These are phyloP conservation scores for Leptothorax acervorum DNA, from an alignment of 2,888 invertebrate genomes.

Conservation along the genomic window DNA sequence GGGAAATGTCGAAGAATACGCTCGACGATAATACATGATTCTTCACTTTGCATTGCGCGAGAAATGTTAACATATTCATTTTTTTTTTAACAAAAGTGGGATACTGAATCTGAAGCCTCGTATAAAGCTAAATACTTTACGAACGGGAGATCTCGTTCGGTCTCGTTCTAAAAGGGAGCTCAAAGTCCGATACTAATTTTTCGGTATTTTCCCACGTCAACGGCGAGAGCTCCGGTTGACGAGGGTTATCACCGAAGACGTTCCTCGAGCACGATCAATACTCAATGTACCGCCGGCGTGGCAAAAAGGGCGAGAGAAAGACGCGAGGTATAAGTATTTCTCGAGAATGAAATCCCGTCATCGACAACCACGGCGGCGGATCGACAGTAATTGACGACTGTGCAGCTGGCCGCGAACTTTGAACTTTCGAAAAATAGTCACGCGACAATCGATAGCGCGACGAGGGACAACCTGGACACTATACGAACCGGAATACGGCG, in stretches of 20 bases:
- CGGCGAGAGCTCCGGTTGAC: background rate
- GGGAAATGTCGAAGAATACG: background rate
- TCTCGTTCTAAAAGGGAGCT: background rate
- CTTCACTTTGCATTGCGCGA: background rate
- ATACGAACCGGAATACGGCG: background rate
- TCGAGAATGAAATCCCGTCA: conserved; percentile 12
- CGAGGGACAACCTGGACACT: background rate
- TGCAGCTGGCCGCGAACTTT: conserved; percentile 13
- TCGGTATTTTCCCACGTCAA: background rate
- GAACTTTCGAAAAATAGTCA: conserved; percentile 40
- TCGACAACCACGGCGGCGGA: conserved; percentile 2
- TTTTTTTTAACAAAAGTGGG: background rate
- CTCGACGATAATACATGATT: background rate
- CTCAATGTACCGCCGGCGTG: conserved; percentile 1
- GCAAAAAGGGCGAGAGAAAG: background rate
- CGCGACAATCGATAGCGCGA: conserved; percentile 31
- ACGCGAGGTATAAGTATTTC: background rate
- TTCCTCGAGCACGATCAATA: conserved; percentile 37
- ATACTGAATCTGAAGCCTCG: background rate
- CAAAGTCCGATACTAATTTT: conserved; percentile 8
- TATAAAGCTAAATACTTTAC: background rate
- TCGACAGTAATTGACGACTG: conserved; percentile 41
- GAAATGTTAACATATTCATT: background rate
- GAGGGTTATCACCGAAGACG: conserved; percentile 22
- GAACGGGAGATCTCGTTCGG: background rate